phyloP scores from a whole-genome alignment of 2,888 invertebrate genomes.

The Cephus spinipes region DNA sequence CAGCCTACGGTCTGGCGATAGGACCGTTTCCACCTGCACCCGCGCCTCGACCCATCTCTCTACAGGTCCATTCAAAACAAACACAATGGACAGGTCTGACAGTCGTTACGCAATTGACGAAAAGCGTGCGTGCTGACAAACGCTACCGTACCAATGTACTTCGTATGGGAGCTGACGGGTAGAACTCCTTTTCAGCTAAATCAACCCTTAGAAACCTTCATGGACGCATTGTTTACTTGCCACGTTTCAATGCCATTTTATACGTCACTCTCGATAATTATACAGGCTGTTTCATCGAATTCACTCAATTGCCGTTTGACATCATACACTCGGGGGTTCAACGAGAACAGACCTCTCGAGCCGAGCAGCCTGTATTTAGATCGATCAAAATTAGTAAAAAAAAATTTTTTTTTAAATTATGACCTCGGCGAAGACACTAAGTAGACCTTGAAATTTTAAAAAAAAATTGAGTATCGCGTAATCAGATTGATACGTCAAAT shows the following conservation, averaged over 20 bases:
- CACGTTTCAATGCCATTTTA: not conserved
- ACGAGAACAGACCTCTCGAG: too few species aligned
- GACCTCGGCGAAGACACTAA: too few species aligned
- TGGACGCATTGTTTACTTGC: not conserved
- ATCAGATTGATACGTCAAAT: not conserved
- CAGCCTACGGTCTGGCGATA: not conserved
- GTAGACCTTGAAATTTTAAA: too few species aligned
- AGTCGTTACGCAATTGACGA: not conserved
- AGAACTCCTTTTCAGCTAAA: not conserved
- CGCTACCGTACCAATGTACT: not conserved
- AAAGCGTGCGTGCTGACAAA: not conserved
- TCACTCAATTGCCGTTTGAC: not conserved
- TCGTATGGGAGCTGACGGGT: not conserved
- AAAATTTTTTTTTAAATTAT: not conserved
- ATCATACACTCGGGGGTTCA: fast-evolving
- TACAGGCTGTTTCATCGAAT: not conserved
- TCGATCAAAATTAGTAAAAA: too few species aligned
- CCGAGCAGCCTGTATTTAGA: too few species aligned
- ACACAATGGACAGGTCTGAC: not conserved
- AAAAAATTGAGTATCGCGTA: not conserved
- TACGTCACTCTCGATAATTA: not conserved
- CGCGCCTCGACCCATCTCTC: not conserved
- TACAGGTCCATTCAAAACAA: not conserved
- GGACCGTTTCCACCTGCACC: not conserved
- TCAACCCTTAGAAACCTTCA: not conserved